phyloP scores from a whole-genome alignment of 1,140 invertebrate species.

The Drosophila equinoxialis region DNA sequence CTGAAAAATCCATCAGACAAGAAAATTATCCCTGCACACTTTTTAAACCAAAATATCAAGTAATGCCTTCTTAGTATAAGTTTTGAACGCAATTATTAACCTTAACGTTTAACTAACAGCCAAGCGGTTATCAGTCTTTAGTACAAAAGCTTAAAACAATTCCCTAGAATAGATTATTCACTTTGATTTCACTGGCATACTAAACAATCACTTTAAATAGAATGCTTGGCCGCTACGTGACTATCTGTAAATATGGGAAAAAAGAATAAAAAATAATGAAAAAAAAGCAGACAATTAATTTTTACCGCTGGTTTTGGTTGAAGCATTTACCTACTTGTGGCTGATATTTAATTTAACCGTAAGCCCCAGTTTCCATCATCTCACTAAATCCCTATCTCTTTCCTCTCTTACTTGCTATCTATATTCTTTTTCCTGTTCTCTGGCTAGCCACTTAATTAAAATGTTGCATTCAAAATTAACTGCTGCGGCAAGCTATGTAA shows the following conservation, averaged over 20 bases:
- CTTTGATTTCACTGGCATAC: no score
- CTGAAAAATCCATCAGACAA: not conserved
- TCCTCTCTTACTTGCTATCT: not conserved
- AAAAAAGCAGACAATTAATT: not conserved
- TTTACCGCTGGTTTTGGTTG: not conserved
- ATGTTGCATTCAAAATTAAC: constrained; percentile 60
- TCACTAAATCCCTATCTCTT: not conserved
- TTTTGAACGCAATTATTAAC: no score
- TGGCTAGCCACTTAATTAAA: constrained; percentile 61
- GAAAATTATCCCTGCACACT: not conserved
- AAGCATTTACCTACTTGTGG: constrained; percentile 7
- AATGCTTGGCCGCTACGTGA: no score
- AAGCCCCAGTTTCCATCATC: not conserved
- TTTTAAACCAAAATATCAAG: no score
- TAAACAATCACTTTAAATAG: no score
- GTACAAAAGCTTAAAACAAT: no score
- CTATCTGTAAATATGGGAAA: no score
- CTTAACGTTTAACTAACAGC: no score
- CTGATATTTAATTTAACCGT: constrained; percentile 7
- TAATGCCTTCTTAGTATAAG: no score
- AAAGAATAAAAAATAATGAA: no score
- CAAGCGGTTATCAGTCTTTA: no score
- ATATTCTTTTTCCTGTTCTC: constrained; percentile 6
- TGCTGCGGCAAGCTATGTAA: constrained; percentile 47
- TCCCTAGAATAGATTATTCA: no score